Percentiles rank a stretch among this genome's conserved stretches.
phyloP scores from a whole-genome alignment of 53 echinoderm and acorn worm species.

The Hippasteria phrygiana region DNA sequence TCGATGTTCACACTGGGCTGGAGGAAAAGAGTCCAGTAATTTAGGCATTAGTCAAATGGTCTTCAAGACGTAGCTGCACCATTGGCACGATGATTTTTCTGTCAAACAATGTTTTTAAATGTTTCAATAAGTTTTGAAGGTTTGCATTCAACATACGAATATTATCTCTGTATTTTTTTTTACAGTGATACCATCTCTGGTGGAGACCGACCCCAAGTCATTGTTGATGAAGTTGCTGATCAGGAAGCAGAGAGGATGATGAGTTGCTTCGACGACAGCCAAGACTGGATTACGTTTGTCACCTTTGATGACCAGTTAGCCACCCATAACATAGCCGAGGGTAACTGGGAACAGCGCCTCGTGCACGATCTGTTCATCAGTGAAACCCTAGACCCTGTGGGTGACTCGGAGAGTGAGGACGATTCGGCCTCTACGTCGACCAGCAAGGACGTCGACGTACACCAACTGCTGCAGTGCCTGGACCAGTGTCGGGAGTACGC shows the following conservation, averaged over 20 bases:
- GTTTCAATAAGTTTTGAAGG: too few species aligned
- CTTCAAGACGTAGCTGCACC: too few species aligned
- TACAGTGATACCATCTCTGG: neutral
- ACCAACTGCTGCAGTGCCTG: neutral
- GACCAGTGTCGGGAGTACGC: neutral
- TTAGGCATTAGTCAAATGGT: too few species aligned
- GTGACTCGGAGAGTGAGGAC: neutral
- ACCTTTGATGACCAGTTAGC: conserved; percentile 11
- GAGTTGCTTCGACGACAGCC: conserved; percentile 12
- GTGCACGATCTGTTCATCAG: neutral
- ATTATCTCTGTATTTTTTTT: neutral
- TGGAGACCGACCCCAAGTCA: too few species aligned
- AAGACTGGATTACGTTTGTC: too few species aligned
- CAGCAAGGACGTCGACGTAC: neutral
- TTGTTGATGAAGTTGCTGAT: neutral
- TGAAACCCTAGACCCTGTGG: too few species aligned
- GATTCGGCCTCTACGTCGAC: neutral
- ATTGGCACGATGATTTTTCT: too few species aligned
- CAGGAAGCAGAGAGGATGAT: neutral
- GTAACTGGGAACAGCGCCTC: conserved; percentile 17
- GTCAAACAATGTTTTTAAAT: too few species aligned
- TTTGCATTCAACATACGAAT: too few species aligned
- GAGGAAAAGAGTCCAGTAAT: too few species aligned
- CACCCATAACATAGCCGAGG: conserved; percentile 2
- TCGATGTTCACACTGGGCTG: too few species aligned